Evolutionary conservation across 1,140 invertebrate genomes (phyloP).

Genomic region (Atta colombica): DNA sequence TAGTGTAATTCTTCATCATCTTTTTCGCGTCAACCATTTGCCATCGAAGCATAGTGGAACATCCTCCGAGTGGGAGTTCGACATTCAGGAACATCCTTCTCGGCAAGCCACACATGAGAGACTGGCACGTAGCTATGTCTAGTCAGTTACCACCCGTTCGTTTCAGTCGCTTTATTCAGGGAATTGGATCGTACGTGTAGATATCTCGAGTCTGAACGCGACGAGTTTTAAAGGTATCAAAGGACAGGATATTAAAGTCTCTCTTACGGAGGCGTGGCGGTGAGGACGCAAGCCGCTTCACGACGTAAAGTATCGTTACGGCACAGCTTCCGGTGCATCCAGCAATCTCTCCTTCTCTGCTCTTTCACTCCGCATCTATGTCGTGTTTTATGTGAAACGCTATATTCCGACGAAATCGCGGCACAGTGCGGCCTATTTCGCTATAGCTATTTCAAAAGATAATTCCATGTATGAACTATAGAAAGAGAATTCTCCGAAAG

Average conservation of each 20-base stretch:
- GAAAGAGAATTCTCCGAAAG: neutral
- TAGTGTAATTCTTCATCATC: neutral
- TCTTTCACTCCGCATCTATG: too few species aligned
- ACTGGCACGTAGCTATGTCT: constrained; percentile 45
- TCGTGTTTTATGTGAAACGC: constrained; percentile 60
- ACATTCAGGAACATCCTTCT: constrained; percentile 22
- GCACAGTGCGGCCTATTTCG: constrained; percentile 15
- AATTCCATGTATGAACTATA: constrained; percentile 40
- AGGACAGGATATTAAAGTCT: constrained; percentile 79
- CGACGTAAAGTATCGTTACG: constrained; percentile 69
- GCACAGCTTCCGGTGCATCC: constrained; percentile 14
- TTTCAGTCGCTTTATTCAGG: constrained; percentile 66
- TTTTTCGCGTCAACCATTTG: constrained; percentile 27
- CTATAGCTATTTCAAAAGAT: constrained; percentile 1
- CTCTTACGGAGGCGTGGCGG: constrained; percentile 44
- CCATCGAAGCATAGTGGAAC: neutral
- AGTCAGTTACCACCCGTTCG: constrained; percentile 48
- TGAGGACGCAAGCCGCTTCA: constrained; percentile 16
- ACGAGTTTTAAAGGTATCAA: constrained; percentile 76
- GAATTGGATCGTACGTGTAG: constrained; percentile 72
- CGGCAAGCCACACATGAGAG: neutral
- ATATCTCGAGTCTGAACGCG: constrained; percentile 66
- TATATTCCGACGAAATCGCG: constrained; percentile 28
- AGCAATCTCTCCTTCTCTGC: neutral
- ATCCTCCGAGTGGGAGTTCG: neutral